These are phyloP conservation scores for Gymnothorax javanicus DNA, from an alignment of 2,797 vertebrate species.

Conservation along the genomic window DNA sequence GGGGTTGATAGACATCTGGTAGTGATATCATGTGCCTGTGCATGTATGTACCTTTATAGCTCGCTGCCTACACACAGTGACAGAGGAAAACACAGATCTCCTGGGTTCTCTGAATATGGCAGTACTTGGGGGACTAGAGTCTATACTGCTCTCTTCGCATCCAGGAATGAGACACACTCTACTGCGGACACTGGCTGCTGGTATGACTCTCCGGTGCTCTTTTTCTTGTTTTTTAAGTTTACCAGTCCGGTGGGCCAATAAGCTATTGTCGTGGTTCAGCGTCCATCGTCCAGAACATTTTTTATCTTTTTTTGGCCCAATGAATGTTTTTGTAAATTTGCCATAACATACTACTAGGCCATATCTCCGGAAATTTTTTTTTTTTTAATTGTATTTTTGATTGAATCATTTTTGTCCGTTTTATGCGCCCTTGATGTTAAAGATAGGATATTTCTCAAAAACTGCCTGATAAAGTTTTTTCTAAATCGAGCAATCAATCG, in stretches of 20 bases:
- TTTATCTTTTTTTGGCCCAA: no score
- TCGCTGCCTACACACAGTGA: conserved; percentile 93
- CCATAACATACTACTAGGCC: no score
- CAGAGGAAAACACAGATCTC: conserved; percentile 92
- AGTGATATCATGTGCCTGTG: not conserved
- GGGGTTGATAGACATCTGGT: not conserved
- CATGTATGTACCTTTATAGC: conserved; percentile 70
- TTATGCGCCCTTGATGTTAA: not conserved
- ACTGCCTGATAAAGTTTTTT: no score
- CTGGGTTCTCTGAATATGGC: conserved; percentile 75
- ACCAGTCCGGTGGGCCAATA: no score
- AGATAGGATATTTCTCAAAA: no score
- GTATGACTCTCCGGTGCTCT: conserved; percentile 59
- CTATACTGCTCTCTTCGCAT: conserved; percentile 74
- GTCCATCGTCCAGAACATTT: no score
- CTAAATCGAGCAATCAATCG: no score
- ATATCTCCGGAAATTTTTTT: no score
- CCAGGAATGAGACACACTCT: conserved; percentile 78
- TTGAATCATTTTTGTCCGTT: not conserved
- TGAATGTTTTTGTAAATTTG: no score
- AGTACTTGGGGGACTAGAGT: conserved; percentile 77
- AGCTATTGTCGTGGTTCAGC: no score
- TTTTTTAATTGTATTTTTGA: not conserved
- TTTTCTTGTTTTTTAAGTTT: no score
- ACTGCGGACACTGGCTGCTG: conserved; percentile 85